Conservation (phyloP, 2,113 vertebrate species). For the Leptobrachium ailaonicum region DNA sequence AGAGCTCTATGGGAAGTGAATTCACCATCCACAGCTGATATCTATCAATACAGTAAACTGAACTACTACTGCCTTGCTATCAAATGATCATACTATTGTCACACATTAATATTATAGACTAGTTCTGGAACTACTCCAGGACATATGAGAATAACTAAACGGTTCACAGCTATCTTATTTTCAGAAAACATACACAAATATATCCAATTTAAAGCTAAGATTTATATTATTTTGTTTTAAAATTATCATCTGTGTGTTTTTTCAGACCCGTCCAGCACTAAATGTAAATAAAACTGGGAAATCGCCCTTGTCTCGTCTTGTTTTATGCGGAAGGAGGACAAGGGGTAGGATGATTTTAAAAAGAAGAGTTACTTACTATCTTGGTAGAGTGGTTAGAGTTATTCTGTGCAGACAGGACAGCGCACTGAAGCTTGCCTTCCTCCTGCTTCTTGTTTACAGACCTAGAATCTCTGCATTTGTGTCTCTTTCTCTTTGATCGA, state of each 20-base stretch:
- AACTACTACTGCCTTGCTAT: too few relatives aligned
- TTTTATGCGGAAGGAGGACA: background rate
- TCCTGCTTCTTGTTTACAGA: conserved; percentile 41
- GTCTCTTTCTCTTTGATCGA: conserved; percentile 37
- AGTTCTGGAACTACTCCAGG: too few relatives aligned
- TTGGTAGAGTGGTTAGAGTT: conserved; percentile 25
- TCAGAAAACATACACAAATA: too few relatives aligned
- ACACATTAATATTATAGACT: too few relatives aligned
- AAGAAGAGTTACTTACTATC: conserved; percentile 36
- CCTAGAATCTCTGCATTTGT: conserved; percentile 41
- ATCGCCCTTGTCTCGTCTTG: background rate
- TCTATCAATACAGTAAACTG: too few relatives aligned
- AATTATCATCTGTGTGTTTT: background rate
- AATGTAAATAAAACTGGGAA: background rate
- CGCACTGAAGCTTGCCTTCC: conserved; percentile 3
- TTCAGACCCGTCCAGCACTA: conserved; percentile 40
- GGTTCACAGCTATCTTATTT: too few relatives aligned
- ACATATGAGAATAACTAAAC: too few relatives aligned
- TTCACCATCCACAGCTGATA: too few relatives aligned
- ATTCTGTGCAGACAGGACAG: conserved; percentile 22
- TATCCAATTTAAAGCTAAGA: too few relatives aligned
- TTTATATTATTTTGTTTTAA: too few relatives aligned
- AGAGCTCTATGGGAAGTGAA: too few relatives aligned
- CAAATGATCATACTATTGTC: too few relatives aligned
- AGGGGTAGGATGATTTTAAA: background rate